Evolutionary conservation across 1,140 invertebrate species (phyloP), one percentile per base, ranked within the genome.

Genomic region (Drosophila littoralis): DNA sequence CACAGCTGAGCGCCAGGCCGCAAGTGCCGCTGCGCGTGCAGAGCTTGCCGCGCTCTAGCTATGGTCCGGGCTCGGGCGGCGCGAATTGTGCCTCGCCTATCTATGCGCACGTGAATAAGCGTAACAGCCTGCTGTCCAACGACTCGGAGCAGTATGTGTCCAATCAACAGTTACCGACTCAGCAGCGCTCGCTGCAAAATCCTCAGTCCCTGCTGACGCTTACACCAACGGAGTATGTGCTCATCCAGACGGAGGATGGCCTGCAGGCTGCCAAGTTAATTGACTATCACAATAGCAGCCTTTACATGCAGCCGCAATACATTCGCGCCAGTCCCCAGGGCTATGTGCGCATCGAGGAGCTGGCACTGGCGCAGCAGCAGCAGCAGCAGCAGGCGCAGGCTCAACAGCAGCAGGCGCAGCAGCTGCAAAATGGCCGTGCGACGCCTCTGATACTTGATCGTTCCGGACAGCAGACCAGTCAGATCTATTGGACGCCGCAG

Each of bases 391-490:
- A 55, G 9, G 40, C 36, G 4, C 71, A 74, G 28, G 22, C 12
- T n/a, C 42, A 43, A 10, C 12, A n/a, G 13, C 51, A 54, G 33
- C 66, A 61, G 7, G 12, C 66, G 66, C 69, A 67, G 7, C 68
- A 65, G 36, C 42, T 77, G 67, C 74, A 73, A 6, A 72, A 91
- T 66, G 85, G 88, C 6, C 76, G 91, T 36, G 72, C 79, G 46
- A 92, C 91, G 51, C 91, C 91, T 7, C 74, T 92, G 10, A 91
- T 92, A 28, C 73, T 92, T 15, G 90, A 90, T 67, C 78, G 82
- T 2, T 66, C 75, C 42, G 51, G 57, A 10, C 86, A 91, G 60
- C 81, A 76, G 12, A 52, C 52, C 7, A 91, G 84, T 52, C 88
- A 90, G 60, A 90, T 91, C 28, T 92, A 91, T 33, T 91, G 80